Base-by-base conservation (phyloP, 2,113 vertebrate species). In the Apus apus region DNA sequence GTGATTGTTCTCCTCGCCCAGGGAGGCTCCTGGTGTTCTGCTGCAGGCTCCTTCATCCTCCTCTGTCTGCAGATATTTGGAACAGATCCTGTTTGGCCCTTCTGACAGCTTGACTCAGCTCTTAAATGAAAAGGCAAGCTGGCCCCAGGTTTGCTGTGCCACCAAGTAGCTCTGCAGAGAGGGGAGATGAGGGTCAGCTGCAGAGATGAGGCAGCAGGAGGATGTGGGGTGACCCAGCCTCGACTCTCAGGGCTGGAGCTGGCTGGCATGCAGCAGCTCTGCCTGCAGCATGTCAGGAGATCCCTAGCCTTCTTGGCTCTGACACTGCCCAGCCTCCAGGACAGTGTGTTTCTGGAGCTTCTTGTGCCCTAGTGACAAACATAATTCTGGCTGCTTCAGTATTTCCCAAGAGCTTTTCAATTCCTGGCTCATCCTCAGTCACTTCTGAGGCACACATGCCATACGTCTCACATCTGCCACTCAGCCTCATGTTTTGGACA, bases 21-120 rank as follows among this genome's bases (percentile, higher is more conserved):
- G 40, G 74, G 58, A 85, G 74, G 85, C 64, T 93, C 38, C 56
- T 83, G 76, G 15, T 43, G 86, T 38, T 92, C 36, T 86, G 80
- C 89, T 74, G 83, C 73, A 30, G 89, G 38, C 80, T 89, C 78
- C 78, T 62, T 7, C 4, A 29, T 40, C 82, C 90, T 93, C 84
- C 83, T 85, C 83, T 81, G 29, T 50, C 70, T 54, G 66, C 73
- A 94, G 45, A 60, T 84, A 91, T 90, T 85, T 90, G 96, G 96
- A 94, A 79, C 30, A 15, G 65, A 19, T 64, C 81, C 66, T 46
- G n/a, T 64, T 89, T 83, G 94, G 88, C 90, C 8, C 9, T 83
- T 86, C 11, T 29, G 79, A 77, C 15, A 20, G 73, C 60, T 96
- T 86, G 90, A 72, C 83, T 94, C 90, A 32, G 90, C 85, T 86